These are phyloP conservation scores for Hippoglossus stenolepis DNA, from an alignment of 2,113 vertebrate genomes.

Conservation along the genomic window DNA sequence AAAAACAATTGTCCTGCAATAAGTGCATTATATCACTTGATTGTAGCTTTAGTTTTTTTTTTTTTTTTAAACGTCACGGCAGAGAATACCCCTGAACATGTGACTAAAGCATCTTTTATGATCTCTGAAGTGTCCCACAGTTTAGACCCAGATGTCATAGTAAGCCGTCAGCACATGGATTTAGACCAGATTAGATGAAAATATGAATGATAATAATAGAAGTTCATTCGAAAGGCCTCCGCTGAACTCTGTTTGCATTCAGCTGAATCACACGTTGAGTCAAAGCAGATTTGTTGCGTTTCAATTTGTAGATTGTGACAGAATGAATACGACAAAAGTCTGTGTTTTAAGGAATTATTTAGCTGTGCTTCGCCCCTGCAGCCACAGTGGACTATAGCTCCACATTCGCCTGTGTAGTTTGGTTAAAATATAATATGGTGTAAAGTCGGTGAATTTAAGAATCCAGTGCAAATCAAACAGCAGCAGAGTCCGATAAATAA, in stretches of 20 bases:
- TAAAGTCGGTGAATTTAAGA: no score
- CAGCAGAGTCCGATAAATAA: no score
- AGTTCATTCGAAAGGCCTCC: slow-evolving; percentile 24
- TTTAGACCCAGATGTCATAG: slow-evolving; percentile 36
- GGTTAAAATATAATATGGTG: no score
- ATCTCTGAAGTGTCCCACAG: slow-evolving; percentile 29
- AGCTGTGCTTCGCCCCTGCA: background rate
- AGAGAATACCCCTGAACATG: slow-evolving; percentile 4
- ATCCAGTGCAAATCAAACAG: no score
- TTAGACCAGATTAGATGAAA: slow-evolving; percentile 57
- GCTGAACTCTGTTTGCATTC: slow-evolving; percentile 14
- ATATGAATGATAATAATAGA: slow-evolving; percentile 57
- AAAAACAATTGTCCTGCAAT: background rate
- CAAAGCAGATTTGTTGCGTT: background rate
- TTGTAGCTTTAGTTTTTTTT: background rate
- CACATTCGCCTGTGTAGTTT: no score
- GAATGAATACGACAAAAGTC: background rate
- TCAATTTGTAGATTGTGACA: background rate
- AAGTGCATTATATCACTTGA: no score
- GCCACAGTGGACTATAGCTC: no score
- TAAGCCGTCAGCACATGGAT: slow-evolving; percentile 47
- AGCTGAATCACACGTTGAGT: background rate
- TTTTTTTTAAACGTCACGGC: background rate
- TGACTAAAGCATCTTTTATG: slow-evolving; percentile 28
- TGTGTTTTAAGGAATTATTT: background rate